Evolutionary conservation across 2,888 invertebrate species (phyloP), one percentile per base, ranked within the genome.

Genomic region (Pherbina coryleti): DNA sequence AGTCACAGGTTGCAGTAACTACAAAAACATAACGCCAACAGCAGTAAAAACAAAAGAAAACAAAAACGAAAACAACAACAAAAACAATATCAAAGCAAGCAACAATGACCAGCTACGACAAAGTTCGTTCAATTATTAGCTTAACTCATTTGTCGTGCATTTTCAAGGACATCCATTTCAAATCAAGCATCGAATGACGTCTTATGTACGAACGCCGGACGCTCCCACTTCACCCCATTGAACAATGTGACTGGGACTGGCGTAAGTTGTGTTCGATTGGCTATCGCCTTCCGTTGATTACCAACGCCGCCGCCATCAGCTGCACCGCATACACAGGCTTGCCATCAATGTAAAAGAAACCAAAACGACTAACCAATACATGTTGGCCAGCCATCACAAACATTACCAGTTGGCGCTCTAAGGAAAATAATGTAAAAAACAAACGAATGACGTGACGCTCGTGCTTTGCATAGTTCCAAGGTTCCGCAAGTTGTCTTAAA

Each of bases 141-240:
- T 72, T 34, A 34, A 72, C 14, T 60, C 37, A 19, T 37, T 72
- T 72, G 69, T 69, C 69, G 53, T 71, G 71, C 19, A 55, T 31
- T 64, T 74, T 74, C 74, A 84, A 84, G 84, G 84, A 83, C 84
- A 83, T 83, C 82, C 82, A 80, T 83, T 82, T 84, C 82, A 82
- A 83, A 83, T 81, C 34, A 28, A 74, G 80, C 81, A 81, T 78
- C 80, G 78, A 70, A 62, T 70, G 75, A 71, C 76, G 62, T 5
- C n/a, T 14, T 49, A 7, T 34, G 34, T 31, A 17, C 55, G 51
- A 31, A 25, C 62, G 25, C 19, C 22, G 25, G 34, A 19, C 22
- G 51, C 60, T 37, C 19, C 22, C 8, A 22, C 22, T 55, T n/a
- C n/a, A 22, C 55, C 7, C n/a, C 55, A n/a, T n/a, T 19, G 7